Evolutionary conservation across 2,113 vertebrate genomes (phyloP), one percentile per base, ranked within the genome.

Genomic region (Tiliqua scincoides): DNA sequence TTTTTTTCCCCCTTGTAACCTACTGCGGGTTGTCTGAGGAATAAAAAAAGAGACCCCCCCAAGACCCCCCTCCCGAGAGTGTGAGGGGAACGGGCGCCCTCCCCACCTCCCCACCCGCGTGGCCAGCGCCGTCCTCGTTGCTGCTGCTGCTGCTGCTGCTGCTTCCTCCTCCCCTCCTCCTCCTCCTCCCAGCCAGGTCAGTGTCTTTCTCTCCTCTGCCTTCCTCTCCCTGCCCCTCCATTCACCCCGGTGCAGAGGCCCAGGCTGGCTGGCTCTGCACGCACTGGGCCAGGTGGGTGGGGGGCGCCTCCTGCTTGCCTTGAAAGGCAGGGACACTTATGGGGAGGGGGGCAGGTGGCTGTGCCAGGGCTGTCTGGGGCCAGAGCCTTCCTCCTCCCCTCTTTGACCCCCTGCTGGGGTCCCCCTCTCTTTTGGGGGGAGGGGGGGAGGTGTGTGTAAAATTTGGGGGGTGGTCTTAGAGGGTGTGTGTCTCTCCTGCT

Each of bases 41-140:
- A 2, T 0, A 2, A 27, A 43, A 52, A 52, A 52, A 14, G 12
- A 18, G 2, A 0, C 43, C 73, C 9, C 1, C 3, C 23, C 4
- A 17, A n/a, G 14, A 37, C 17, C 10, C 30, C 61, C 21, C 77
- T 48, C 80, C 15, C 89, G 84, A 89, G 91, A 78, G 84, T 54
- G 87, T 88, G 90, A 91, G 91, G 93, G 85, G 88, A 92, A 89
- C 91, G 90, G 83, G 90, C 92, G 80, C 83, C 83, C 57, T 48
- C 67, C 67, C 67, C 76, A 21, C 30, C 68, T 27, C 57, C 70
- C 86, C 86, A 87, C 86, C 80, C 78, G 23, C 86, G 81, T 86
- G 82, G 96, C 97, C 95, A 96, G 96, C 96, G 94, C 94, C 79
- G 43, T 83, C 48, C 77, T 86, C 77, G 86, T 30, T 73, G 76